A percentile compares a stretch with the other conserved stretches of the same genome.
phyloP scores from a whole-genome alignment of 2,888 invertebrate species.

The Oscheius sp. region DNA sequence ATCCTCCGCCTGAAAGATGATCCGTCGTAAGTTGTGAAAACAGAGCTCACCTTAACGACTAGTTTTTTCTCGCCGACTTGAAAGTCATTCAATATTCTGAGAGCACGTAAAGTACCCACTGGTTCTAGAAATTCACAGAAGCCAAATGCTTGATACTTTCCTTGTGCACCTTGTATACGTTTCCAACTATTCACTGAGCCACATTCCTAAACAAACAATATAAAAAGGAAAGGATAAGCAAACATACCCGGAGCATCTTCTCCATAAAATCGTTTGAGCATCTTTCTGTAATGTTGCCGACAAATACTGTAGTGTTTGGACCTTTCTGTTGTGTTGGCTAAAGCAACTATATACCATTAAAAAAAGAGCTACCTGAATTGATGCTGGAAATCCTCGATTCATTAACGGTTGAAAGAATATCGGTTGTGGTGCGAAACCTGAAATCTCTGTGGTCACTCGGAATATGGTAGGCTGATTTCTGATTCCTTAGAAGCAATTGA shows the following conservation, averaged over 20 bases:
- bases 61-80: constrained; percentile 90
- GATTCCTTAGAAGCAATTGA: background rate
- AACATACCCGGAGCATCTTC: constrained; percentile 79
- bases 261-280: constrained; percentile 94
- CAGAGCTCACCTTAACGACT: constrained; percentile 77
- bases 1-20: constrained; percentile 52
- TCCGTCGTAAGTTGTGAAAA: background rate
- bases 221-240: constrained; percentile 6
- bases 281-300: constrained; percentile 93
- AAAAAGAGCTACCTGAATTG: constrained; percentile 1
- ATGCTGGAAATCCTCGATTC: background rate
- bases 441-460: no score
- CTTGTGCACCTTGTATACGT: constrained; percentile 83
- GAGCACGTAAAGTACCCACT: constrained; percentile 91
- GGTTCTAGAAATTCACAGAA: constrained; percentile 97
- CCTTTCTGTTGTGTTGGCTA: constrained; percentile 15
- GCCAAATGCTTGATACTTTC: constrained; percentile 83
- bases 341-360: background rate
- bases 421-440: constrained; percentile 16
- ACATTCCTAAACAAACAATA: constrained; percentile 77
- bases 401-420: constrained; percentile 29
- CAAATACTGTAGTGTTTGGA: constrained; percentile 86
- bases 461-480: background rate
- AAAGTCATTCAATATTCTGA: constrained; percentile 87
- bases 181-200: constrained; percentile 96